Evolutionary conservation across 2,888 invertebrate species (phyloP), one percentile per base, ranked within the genome.

Genomic region (Clistopyga incitator): DNA sequence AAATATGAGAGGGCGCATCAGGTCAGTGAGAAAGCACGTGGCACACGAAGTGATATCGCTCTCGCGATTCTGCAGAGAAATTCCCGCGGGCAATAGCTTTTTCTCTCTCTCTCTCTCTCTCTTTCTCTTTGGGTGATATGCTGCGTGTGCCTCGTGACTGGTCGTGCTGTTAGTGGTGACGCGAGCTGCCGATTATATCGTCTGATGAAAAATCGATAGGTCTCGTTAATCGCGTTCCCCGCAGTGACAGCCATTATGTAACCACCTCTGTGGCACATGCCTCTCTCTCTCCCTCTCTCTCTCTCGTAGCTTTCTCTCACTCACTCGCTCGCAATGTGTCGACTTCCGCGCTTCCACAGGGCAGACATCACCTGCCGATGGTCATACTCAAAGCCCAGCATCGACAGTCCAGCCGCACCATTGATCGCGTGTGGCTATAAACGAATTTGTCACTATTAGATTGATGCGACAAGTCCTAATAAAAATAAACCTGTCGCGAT

Each of bases 141-240:
- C 65, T 42, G 61, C 64, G 25, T 59, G 74, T 15, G 75, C 65
- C 84, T 84, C 82, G 82, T 82, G 82, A 82, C 76, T 80, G 78
- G 79, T 59, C 70, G 50, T 42, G 18, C 38, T 38, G 38, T 56
- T 70, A 78, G 76, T 74, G 84, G 72, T 82, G 82, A 79, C 72
- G 79, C 77, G 82, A 59, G 61, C 52, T 76, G 68, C 61, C 79
- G 84, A 84, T 84, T 84, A 84, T 84, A 81, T 81, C 81, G 81
- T 76, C 78, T 75, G 88, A 86, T 89, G 89, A 88, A 89, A 89
- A 89, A 88, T 84, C 87, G 87, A 89, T 89, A 88, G 87, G 85
- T 82, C 75, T 87, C 85, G 86, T 87, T 88, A 88, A 88, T 89
- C 88, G 88, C 86, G 81, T 85, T 82, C 79, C 82, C 84, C 74